Percentiles rank a stretch among this genome's conserved stretches.
These are phyloP conservation scores for Mayetiola destructor DNA, from an alignment of 2,888 invertebrate species.

Conservation along the genomic window DNA sequence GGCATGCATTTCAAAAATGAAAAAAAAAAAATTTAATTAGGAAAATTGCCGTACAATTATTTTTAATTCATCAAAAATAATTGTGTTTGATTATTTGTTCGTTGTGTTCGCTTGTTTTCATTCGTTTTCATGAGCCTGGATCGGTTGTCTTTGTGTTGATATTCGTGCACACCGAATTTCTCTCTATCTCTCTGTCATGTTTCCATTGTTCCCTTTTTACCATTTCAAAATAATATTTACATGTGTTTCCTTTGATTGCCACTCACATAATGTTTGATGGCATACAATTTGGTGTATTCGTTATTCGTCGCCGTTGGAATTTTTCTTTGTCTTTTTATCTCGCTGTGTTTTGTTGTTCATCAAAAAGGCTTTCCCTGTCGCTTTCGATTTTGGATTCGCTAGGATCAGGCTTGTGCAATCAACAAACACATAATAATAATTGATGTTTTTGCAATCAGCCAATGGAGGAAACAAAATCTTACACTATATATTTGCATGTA, in stretches of 20 bases:
- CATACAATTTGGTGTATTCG: not conserved
- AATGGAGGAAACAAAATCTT: no score
- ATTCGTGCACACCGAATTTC: not conserved
- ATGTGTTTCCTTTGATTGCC: no score
- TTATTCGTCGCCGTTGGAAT: not conserved
- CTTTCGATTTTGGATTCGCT: no score
- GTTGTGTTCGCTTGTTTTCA: not conserved
- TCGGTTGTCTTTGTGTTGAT: no score
- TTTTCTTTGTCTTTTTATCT: no score
- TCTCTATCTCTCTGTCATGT: not conserved
- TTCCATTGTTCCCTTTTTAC: not conserved
- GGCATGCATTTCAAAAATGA: no score
- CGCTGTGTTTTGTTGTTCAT: no score
- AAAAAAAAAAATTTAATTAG: constrained; percentile 12
- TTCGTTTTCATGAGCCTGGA: no score
- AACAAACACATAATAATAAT: not conserved
- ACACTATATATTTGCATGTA: no score
- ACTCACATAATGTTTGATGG: no score
- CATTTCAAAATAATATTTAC: not conserved
- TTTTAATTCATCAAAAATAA: constrained; percentile 6
- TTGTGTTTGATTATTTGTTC: constrained; percentile 9
- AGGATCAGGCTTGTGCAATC: constrained; percentile 1
- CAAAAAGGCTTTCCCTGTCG: not conserved
- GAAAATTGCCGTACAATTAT: constrained; percentile 12
- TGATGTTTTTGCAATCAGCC: not conserved